Conservation (phyloP, 1,140 invertebrate species). For the Gryllus bimaculatus region DNA sequence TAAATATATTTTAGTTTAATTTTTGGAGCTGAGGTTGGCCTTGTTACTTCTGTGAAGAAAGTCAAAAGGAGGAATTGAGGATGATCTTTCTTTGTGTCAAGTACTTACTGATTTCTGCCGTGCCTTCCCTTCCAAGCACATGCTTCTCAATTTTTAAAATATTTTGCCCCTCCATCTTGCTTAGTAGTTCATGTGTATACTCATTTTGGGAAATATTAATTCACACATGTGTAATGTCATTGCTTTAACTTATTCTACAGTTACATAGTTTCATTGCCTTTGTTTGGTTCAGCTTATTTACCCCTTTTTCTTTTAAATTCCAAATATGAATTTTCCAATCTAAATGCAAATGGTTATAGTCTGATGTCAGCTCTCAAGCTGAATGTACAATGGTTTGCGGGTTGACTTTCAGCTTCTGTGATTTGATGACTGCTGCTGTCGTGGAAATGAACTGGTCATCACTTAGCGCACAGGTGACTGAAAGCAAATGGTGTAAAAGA, state of each 20-base stretch:
- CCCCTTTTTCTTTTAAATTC: no score
- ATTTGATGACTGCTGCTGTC: neutral
- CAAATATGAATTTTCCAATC: no score
- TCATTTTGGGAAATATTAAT: no score
- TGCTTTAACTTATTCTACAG: no score
- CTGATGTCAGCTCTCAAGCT: neutral
- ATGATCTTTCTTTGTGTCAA: neutral
- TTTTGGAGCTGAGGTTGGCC: neutral
- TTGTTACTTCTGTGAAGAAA: neutral
- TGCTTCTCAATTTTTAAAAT: no score
- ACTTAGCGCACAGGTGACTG: neutral
- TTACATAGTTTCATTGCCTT: no score
- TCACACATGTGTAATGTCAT: no score
- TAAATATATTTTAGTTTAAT: no score
- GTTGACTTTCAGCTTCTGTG: constrained; percentile 3
- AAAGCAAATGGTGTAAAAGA: neutral
- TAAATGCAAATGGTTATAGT: neutral
- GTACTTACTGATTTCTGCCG: neutral
- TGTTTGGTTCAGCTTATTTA: no score
- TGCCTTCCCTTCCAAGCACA: no score
- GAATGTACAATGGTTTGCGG: neutral
- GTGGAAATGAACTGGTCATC: neutral
- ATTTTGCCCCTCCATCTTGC: no score
- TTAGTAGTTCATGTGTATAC: no score
- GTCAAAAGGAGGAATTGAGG: neutral